Base-by-base conservation (phyloP, 2,797 vertebrate genomes). In the Knipowitschia caucasica region DNA sequence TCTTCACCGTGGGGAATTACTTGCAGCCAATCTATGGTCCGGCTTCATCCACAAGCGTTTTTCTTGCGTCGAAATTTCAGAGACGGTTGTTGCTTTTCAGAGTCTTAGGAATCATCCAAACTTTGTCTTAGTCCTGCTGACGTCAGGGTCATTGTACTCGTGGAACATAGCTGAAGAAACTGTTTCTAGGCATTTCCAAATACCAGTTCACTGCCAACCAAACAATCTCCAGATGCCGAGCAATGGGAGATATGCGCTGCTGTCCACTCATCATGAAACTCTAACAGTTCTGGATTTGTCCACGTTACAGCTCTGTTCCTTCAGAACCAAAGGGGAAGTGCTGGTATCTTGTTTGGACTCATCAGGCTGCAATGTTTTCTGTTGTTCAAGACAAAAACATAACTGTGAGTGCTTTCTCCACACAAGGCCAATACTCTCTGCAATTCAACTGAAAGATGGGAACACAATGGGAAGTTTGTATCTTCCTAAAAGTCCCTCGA, bases 11-110 rank as follows among this genome's bases (percentile, higher is more conserved):
- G 83, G 85, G 3, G 77, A 83, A 62, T 86, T 93, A 25, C 62
- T 93, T 38, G 92, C 91, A 27, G 82, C 87, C 18, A 92, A 85
- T 51, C 70, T 93, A 44, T 93, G 92, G 92, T 90, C 89, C 1
- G 92, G 92, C 29, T 69, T 50, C 0, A 67, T 91, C 36, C 82
- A 80, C 71, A 92, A 89, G 66, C 68, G 76, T 5, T 92, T 93
- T 67, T 80, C 77, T 25, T 75, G 81, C 2, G 59, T 42, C 21
- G 74, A 66, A 2, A 55, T 39, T 56, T 75, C 84, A 0, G 77
- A 86, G 49, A 34, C 23, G 0, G 87, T 92, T 1, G 63, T 88
- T 1, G 87, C 89, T 30, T 93, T 93, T 61, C 76, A 73, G 7
- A 77, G 77, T 0, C 67, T 93, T 25, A 62, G 61, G 7, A 66